Conservation (phyloP, 2,888 invertebrate species). For the Cotesia congregata region DNA sequence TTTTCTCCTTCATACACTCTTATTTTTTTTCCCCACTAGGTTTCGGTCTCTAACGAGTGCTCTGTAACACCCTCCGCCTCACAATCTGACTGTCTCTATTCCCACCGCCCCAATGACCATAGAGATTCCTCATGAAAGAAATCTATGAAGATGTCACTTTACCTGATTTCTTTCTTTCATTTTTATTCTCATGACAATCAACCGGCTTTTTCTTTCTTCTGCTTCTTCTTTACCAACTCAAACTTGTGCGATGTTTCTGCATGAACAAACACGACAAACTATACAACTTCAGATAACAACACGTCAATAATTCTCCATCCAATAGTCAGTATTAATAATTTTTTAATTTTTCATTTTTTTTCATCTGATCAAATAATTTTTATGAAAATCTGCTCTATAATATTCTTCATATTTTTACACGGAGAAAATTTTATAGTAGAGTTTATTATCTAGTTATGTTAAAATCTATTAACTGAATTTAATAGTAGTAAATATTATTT, state of each 20-base stretch:
- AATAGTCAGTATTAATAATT: no score
- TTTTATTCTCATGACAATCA: constrained; percentile 17
- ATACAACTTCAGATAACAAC: not conserved
- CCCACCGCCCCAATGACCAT: constrained; percentile 30
- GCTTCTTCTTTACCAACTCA: not conserved
- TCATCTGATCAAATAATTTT: no score
- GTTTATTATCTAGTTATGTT: no score
- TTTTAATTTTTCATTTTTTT: no score
- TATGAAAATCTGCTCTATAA: no score
- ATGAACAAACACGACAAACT: not conserved
- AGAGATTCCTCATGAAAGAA: constrained; percentile 27
- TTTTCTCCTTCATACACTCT: not conserved
- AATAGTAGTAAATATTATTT: no score
- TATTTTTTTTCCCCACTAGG: not conserved
- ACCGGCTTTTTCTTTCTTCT: not conserved
- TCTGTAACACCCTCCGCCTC: constrained; percentile 15
- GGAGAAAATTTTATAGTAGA: no score
- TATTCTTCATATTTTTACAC: no score
- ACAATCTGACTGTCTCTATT: not conserved
- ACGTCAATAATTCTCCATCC: no score
- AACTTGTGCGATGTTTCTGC: not conserved
- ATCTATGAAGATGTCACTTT: constrained; percentile 33
- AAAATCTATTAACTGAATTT: no score
- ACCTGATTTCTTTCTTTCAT: constrained; percentile 17
- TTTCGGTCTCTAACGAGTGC: constrained; percentile 30